A percentile compares a stretch with the other conserved stretches of the same genome.
Evolutionary conservation across 2,113 vertebrate species (phyloP).

Genomic region (Misgurnus anguillicaudatus): DNA sequence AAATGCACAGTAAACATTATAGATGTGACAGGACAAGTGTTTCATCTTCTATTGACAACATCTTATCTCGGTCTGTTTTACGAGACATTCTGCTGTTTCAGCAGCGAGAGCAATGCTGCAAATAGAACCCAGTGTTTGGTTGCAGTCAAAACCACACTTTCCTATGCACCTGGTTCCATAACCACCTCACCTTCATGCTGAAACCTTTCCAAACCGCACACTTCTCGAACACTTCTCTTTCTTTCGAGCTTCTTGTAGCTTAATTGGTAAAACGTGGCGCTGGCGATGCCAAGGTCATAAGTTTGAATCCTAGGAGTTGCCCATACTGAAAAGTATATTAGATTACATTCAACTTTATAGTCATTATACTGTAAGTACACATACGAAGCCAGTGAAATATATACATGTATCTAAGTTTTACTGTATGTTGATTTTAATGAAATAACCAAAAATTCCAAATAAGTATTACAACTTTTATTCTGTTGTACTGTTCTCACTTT

Average conservation of each 20-base stretch:
- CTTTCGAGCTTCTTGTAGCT: constrained; percentile 12
- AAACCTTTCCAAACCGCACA: constrained; percentile 37
- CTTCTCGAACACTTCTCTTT: constrained; percentile 48
- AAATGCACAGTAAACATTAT: neutral
- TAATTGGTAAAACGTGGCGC: too few relatives aligned
- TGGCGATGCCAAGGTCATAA: too few relatives aligned
- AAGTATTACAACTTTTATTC: neutral
- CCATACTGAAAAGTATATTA: too few relatives aligned
- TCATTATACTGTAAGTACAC: too few relatives aligned
- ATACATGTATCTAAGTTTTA: too few relatives aligned
- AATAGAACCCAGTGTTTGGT: constrained; percentile 15
- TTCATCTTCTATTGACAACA: constrained; percentile 9
- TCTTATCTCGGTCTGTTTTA: constrained; percentile 12
- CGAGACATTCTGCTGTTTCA: constrained; percentile 11
- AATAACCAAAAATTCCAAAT: too few relatives aligned
- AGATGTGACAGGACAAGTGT: constrained; percentile 12
- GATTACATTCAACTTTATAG: too few relatives aligned
- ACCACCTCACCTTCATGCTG: constrained; percentile 52
- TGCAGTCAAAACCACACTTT: constrained; percentile 47
- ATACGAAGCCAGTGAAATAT: too few relatives aligned
- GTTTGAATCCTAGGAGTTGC: too few relatives aligned
- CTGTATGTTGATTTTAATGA: constrained; percentile 55
- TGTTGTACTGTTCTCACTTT: constrained; percentile 44
- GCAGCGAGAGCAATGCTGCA: constrained; percentile 24
- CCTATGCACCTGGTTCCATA: constrained; percentile 32